Percentiles rank a stretch among this genome's conserved stretches.
These are phyloP conservation scores for Leptocoma aspasia DNA, from an alignment of 2,113 vertebrate genomes.

Conservation along the genomic window DNA sequence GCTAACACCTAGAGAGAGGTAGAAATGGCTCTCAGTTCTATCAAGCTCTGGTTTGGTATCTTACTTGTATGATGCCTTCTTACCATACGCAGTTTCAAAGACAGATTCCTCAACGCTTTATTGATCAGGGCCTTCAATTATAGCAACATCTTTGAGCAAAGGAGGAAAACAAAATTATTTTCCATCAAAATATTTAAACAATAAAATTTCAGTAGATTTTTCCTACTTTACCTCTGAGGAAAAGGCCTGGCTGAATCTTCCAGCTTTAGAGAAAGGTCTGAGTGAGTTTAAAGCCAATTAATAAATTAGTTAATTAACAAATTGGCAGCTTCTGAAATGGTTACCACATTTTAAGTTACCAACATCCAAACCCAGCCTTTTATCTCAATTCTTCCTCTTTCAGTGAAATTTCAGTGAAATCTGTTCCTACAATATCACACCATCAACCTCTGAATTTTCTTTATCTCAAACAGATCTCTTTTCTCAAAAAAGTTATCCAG, in stretches of 20 bases:
- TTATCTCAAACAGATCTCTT: not conserved
- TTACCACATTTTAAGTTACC: not conserved
- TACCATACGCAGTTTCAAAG: not conserved
- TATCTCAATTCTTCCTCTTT: not conserved
- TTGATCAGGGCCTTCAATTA: not conserved
- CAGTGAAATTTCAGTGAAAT: not conserved
- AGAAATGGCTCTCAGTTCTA: not conserved
- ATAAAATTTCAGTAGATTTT: not conserved
- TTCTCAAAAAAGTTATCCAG: not conserved
- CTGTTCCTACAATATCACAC: not conserved
- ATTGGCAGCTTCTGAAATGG: constrained; percentile 1
- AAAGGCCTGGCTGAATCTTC: not conserved
- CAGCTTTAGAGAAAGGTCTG: not conserved
- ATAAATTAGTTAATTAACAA: constrained; percentile 8
- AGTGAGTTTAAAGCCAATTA: constrained; percentile 10
- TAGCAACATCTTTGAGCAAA: not conserved
- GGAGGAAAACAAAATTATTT: not conserved
- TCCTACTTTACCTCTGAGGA: not conserved
- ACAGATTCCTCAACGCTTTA: not conserved
- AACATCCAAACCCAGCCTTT: not conserved
- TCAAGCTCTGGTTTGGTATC: not conserved
- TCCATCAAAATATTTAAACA: not conserved
- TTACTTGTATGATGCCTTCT: not conserved
- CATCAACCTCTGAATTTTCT: not conserved
- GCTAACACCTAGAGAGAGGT: not conserved